Evolutionary conservation across 2,797 vertebrate species (phyloP).

Genomic region (Hipposideros larvatus): DNA sequence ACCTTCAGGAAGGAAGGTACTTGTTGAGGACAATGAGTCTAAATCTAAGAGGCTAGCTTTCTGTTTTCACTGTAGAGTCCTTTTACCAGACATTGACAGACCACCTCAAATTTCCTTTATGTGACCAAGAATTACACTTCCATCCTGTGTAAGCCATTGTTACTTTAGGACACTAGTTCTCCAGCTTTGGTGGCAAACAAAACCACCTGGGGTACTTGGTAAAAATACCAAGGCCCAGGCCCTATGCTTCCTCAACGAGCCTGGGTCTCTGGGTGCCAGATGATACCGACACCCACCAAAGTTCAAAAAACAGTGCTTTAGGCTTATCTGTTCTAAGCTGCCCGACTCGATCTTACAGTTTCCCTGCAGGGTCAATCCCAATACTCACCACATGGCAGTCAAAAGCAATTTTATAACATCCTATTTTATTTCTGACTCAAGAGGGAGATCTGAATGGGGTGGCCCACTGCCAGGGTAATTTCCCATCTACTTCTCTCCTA

Average conservation of each 20-base stretch:
- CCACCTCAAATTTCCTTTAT: background rate
- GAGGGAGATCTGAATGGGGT: background rate
- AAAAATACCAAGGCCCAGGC: background rate
- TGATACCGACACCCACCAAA: too few relatives aligned
- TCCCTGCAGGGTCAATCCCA: background rate
- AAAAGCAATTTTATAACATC: background rate
- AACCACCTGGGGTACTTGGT: background rate
- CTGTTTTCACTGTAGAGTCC: background rate
- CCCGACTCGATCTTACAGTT: background rate
- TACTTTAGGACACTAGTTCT: background rate
- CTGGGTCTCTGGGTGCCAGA: background rate
- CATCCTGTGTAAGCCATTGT: background rate
- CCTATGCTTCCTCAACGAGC: fast-evolving
- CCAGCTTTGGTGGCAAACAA: background rate
- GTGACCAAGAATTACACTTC: background rate
- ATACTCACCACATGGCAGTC: background rate
- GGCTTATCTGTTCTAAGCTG: background rate
- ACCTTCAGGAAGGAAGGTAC: background rate
- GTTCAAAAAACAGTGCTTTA: background rate
- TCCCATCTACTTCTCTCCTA: background rate
- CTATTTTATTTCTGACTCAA: background rate
- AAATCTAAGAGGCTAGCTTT: background rate
- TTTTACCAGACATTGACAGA: background rate
- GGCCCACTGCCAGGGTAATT: background rate
- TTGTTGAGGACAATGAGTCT: background rate